Evolutionary conservation across 2,797 vertebrate species (phyloP), one percentile per base, ranked within the genome.

Genomic region (Mus spretus): DNA sequence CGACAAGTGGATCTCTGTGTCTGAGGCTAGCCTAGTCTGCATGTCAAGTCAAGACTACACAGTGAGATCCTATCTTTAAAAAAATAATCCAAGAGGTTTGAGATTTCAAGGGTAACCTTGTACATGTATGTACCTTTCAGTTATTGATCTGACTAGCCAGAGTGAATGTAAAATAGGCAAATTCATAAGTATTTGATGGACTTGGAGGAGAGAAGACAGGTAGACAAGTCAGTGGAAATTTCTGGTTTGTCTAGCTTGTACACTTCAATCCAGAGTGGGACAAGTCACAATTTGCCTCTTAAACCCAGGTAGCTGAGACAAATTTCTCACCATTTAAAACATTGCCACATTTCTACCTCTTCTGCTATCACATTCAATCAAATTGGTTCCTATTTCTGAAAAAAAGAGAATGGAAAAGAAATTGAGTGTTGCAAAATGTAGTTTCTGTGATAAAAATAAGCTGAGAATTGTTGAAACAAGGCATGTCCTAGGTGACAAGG

Each of bases 311-410:
- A 97, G 96, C 96, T 89, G 95, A 98, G 93, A 50, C 94, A 78
- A 82, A 97, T 96, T 96, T 97, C 95, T 98, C 95, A 96, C 92
- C 84, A 93, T 96, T 97, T 96, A 97, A 95, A 96, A 97, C 93
- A 90, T 91, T 94, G 84, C 92, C 86, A 96, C 70, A 93, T 92
- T 90, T 96, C 77, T 95, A 81, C 83, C 59, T 97, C 87, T 79
- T 17, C 65, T 95, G 93, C 89, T 78, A 88, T 93, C 96, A 89
- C 86, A 95, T 93, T 55, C 95, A 97, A 95, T 94, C 86, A 96
- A 95, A 96, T 78, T 82, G 92, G 84, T 80, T 88, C 13, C 81
- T 95, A 50, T n/a, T 91, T 95, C 75, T 89, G 92, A 81, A 91
- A 55, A 80, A 37, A 61, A 82, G 37, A 37, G 55, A 96, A 93